Conservation (phyloP, 2,113 vertebrate genomes). For the Symphodus melops region DNA sequence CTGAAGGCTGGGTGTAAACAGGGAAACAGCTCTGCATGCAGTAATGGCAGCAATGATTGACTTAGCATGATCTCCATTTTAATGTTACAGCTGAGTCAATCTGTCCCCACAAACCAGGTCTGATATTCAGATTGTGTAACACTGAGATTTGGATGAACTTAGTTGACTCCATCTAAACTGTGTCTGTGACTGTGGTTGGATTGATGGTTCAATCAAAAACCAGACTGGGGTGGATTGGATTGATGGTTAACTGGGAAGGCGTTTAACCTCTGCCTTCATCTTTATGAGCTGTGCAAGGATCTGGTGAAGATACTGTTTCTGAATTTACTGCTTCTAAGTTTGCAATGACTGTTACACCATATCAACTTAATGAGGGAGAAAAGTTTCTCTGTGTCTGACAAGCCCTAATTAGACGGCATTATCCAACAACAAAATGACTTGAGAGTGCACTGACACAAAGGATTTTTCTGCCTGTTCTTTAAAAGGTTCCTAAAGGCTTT, state of each 20-base stretch:
- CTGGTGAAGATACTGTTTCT: background rate
- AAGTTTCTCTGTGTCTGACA: slow-evolving; percentile 3
- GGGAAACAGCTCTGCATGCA: background rate
- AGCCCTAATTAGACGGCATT: slow-evolving; percentile 18
- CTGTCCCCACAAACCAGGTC: background rate
- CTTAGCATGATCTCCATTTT: background rate
- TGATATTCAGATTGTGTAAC: background rate
- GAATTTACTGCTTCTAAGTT: slow-evolving; percentile 7
- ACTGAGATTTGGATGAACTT: background rate
- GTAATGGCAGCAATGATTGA: background rate
- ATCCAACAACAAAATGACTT: slow-evolving; percentile 22
- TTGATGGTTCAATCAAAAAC: background rate
- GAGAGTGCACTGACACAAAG: background rate
- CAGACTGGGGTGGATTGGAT: background rate
- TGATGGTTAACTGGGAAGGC: background rate
- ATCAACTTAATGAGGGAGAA: background rate
- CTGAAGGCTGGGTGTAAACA: slow-evolving; percentile 17
- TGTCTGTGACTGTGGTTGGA: background rate
- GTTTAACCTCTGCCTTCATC: background rate
- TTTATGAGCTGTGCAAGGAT: background rate
- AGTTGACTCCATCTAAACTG: background rate
- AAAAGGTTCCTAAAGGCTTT: slow-evolving; percentile 6
- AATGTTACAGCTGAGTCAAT: background rate
- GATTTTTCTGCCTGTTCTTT: background rate
- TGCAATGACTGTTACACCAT: background rate